Percentiles rank a stretch among this genome's conserved stretches.
phyloP scores from a whole-genome alignment of 2,113 vertebrate genomes.

The Caretta caretta region DNA sequence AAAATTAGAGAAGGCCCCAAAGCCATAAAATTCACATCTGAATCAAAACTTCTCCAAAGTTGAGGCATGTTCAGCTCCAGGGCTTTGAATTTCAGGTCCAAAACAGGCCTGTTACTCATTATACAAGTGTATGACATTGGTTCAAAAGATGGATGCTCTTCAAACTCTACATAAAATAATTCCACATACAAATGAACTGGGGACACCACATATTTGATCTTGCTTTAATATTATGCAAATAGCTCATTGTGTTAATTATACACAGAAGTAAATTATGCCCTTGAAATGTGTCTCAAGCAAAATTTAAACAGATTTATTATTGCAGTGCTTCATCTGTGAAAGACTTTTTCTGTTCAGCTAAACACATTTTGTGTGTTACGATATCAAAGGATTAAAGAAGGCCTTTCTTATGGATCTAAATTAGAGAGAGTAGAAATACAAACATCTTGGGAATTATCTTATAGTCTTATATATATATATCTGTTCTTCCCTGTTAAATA shows the following conservation, averaged over 20 bases:
- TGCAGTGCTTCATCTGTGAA: slow-evolving; percentile 55
- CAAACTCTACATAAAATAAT: slow-evolving; percentile 30
- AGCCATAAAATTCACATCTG: neutral
- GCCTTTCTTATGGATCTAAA: slow-evolving; percentile 31
- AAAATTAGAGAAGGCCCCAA: neutral
- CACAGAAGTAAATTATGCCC: slow-evolving; percentile 62
- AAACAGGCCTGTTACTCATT: neutral
- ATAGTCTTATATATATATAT: slow-evolving; percentile 1
- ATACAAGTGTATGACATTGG: neutral
- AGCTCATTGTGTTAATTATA: slow-evolving; percentile 57
- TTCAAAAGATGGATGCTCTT: neutral
- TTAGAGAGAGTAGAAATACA: slow-evolving; percentile 14
- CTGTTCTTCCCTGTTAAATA: slow-evolving; percentile 12
- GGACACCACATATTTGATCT: slow-evolving; percentile 34
- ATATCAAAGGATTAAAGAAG: slow-evolving; percentile 37
- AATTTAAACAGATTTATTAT: slow-evolving; percentile 69
- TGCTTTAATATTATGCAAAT: slow-evolving; percentile 48
- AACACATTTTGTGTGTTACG: slow-evolving; percentile 53
- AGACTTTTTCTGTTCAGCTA: slow-evolving; percentile 20
- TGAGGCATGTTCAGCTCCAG: neutral
- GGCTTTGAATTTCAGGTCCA: neutral
- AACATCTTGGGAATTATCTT: slow-evolving; percentile 4
- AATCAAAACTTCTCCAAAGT: neutral
- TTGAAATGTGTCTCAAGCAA: slow-evolving; percentile 59
- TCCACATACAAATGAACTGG: neutral